Percentiles rank a stretch among this genome's conserved stretches.
These are phyloP conservation scores for Bombyx huttoni DNA, from an alignment of 2,888 invertebrate species.

Conservation along the genomic window DNA sequence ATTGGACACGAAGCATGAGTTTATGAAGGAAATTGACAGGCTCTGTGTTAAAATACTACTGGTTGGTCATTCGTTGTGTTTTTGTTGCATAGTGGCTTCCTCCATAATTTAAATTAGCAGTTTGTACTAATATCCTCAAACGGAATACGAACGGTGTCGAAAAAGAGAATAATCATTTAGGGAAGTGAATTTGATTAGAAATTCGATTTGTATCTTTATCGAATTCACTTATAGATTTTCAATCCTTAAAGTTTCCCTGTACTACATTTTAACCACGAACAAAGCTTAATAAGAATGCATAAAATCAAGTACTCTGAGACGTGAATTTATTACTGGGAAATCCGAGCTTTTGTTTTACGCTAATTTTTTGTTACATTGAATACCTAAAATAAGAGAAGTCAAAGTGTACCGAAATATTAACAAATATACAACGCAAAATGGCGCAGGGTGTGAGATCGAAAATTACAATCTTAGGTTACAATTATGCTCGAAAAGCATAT, in stretches of 20 bases:
- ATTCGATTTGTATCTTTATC: too few relatives aligned
- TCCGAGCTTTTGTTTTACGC: not conserved
- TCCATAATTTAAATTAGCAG: not conserved
- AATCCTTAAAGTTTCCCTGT: not conserved
- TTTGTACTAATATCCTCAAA: not conserved
- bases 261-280: not conserved
- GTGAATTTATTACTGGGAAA: not conserved
- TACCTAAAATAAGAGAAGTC: too few relatives aligned
- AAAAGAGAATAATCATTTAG: too few relatives aligned
- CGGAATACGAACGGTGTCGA: not conserved
- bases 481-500: too few relatives aligned
- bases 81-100: not conserved
- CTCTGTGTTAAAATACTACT: not conserved
- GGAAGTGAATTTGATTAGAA: too few relatives aligned
- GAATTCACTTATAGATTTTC: too few relatives aligned
- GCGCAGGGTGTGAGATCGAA: too few relatives aligned
- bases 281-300: not conserved
- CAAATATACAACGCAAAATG: too few relatives aligned
- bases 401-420: too few relatives aligned
- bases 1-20: constrained; percentile 1
- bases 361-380: not conserved
- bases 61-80: not conserved
- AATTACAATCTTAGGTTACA: too few relatives aligned
- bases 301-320: not conserved
- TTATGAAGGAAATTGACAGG: constrained; percentile 3